phyloP scores from a whole-genome alignment of 2,888 invertebrate genomes.

The Urechis unicinctus region DNA sequence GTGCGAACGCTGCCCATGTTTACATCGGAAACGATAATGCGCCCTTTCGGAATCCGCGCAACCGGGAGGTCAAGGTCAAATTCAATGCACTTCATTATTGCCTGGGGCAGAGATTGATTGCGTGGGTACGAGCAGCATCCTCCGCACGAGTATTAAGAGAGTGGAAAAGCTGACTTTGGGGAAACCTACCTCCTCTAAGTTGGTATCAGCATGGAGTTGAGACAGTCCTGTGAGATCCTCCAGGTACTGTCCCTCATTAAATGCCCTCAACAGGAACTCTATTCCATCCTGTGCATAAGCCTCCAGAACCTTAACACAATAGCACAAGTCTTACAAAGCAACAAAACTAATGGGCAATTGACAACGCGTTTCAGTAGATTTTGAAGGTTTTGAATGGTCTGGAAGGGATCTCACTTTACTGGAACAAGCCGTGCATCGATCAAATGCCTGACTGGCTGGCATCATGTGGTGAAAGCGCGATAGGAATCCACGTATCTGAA shows the following conservation, averaged over 20 bases:
- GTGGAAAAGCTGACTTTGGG: too few species aligned
- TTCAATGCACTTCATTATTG: too few species aligned
- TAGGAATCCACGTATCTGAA: constrained; percentile 77
- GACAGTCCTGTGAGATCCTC: constrained; percentile 79
- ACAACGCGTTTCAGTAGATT: too few species aligned
- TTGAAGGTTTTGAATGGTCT: too few species aligned
- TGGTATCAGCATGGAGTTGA: constrained; percentile 47
- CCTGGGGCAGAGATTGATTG: too few species aligned
- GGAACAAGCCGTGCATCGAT: constrained; percentile 86
- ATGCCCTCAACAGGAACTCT: constrained; percentile 71
- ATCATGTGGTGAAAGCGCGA: constrained; percentile 73
- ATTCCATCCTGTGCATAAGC: constrained; percentile 56
- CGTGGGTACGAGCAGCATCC: too few species aligned
- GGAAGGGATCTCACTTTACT: constrained; percentile 1
- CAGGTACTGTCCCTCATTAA: constrained; percentile 72
- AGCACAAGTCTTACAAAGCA: neutral
- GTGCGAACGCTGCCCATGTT: too few species aligned
- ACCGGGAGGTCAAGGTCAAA: too few species aligned
- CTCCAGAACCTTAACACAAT: constrained; percentile 42
- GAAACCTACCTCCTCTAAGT: constrained; percentile 14
- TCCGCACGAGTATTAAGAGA: too few species aligned
- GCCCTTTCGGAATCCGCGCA: too few species aligned
- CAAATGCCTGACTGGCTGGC: constrained; percentile 79
- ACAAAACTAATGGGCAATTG: too few species aligned
- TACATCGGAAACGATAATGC: too few species aligned